Evolutionary conservation across 2,888 invertebrate genomes (phyloP).

Genomic region (Netelia fuscicornis): DNA sequence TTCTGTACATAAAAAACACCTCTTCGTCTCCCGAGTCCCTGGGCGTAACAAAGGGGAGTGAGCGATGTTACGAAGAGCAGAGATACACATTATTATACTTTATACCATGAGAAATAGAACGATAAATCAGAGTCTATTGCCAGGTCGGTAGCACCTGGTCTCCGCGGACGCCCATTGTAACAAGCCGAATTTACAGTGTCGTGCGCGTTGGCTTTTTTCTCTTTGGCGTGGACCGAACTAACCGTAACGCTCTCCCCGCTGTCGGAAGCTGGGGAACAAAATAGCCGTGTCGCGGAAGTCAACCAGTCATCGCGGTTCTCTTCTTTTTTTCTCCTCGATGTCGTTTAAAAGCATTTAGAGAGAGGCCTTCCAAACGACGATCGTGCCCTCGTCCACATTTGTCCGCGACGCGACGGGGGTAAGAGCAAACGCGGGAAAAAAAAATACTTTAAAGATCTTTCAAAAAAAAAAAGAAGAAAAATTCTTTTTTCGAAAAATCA

Average conservation of each 20-base stretch:
- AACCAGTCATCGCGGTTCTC: conserved; percentile 54
- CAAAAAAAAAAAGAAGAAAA: conserved; percentile 1
- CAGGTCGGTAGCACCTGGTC: conserved; percentile 60
- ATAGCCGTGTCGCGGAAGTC: conserved; percentile 63
- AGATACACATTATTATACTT: conserved; percentile 32
- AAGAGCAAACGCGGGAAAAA: conserved; percentile 6
- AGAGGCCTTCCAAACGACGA: conserved; percentile 33
- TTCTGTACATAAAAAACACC: no score
- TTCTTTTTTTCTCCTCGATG: conserved; percentile 37
- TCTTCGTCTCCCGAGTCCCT: background rate
- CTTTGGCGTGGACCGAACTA: conserved; percentile 15
- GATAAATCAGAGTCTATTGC: conserved; percentile 65
- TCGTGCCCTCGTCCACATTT: conserved; percentile 61
- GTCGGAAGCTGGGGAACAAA: conserved; percentile 49
- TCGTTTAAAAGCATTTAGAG: conserved; percentile 68
- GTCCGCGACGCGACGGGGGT: conserved; percentile 61
- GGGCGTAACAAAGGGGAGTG: conserved; percentile 51
- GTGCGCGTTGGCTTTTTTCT: conserved; percentile 25
- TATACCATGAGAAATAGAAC: conserved; percentile 39
- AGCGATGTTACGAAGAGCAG: conserved; percentile 36
- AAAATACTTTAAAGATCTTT: background rate
- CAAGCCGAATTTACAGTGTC: background rate
- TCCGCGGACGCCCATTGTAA: background rate
- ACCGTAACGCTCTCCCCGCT: conserved; percentile 23
- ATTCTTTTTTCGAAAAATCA: no score